Percentiles rank a stretch among this genome's conserved stretches.
Evolutionary conservation across 2,888 invertebrate species (phyloP).

Genomic region (Zygogramma bicolorata): DNA sequence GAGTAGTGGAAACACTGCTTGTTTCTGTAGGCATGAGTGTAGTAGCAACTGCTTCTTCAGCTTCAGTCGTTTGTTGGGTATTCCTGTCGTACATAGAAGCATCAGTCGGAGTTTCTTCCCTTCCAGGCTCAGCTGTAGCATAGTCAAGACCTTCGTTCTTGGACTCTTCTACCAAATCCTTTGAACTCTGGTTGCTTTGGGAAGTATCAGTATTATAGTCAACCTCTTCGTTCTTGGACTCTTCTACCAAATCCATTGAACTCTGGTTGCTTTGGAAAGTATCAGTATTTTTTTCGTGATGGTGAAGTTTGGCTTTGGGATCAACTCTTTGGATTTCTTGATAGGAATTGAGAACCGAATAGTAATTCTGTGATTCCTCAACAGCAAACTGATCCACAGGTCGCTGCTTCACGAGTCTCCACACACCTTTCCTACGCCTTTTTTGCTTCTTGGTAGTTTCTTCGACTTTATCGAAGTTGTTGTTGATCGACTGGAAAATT

Average conservation of each 20-base stretch:
- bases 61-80: background rate
- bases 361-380: constrained; percentile 84
- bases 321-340: constrained; percentile 23
- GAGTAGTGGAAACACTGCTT: constrained; percentile 7
- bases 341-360: constrained; percentile 36
- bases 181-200: constrained; percentile 72
- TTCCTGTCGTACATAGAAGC: background rate
- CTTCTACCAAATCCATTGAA: constrained; percentile 7
- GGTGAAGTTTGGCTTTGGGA: constrained; percentile 10
- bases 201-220: constrained; percentile 65
- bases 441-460: constrained; percentile 48
- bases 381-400: constrained; percentile 79
- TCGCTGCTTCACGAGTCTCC: constrained; percentile 79
- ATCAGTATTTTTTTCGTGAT: constrained; percentile 15
- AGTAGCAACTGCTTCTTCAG: constrained; percentile 3
- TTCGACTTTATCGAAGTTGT: constrained; percentile 39
- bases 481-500: constrained; percentile 44
- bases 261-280: constrained; percentile 66
- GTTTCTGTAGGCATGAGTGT: background rate
- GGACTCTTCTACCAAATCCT: background rate
- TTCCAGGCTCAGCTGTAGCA: constrained; percentile 45
- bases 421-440: constrained; percentile 75
- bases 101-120: background rate
- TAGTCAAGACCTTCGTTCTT: constrained; percentile 60
- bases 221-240: constrained; percentile 39